Conservation (phyloP, 2,888 invertebrate genomes). For the Drosophila paranaensis region DNA sequence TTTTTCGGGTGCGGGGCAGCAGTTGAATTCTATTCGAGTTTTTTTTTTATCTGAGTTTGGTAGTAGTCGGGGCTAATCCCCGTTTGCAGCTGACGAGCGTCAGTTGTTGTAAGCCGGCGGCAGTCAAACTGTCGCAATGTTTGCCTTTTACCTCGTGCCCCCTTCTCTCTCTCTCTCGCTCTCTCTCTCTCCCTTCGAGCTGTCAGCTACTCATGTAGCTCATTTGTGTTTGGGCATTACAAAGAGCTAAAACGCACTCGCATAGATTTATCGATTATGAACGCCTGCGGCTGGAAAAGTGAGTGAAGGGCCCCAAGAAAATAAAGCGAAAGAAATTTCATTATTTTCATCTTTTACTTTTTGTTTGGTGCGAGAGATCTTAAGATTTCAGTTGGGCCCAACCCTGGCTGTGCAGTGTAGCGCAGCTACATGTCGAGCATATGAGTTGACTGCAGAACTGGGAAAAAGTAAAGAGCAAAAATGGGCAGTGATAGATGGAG, state of each 20-base stretch:
- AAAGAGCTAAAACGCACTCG: slow-evolving; percentile 53
- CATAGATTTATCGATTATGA: slow-evolving; percentile 72
- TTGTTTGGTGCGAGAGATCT: slow-evolving; percentile 45
- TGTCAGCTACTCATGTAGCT: slow-evolving; percentile 34
- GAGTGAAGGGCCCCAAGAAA: slow-evolving; percentile 29
- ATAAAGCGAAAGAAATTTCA: slow-evolving; percentile 50
- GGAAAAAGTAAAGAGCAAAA: too few species aligned
- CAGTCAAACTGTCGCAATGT: slow-evolving; percentile 62
- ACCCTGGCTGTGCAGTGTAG: slow-evolving; percentile 14
- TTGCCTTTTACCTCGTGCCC: slow-evolving; percentile 24
- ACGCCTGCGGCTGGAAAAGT: slow-evolving; percentile 52
- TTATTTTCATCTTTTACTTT: slow-evolving; percentile 20
- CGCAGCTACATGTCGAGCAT: slow-evolving; percentile 23
- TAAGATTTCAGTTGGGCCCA: slow-evolving; percentile 31
- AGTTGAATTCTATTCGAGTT: slow-evolving; percentile 47
- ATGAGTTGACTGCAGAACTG: not conserved
- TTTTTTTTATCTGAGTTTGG: slow-evolving; percentile 28
- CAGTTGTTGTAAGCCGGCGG: slow-evolving; percentile 25
- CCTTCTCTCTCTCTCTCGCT: not conserved
- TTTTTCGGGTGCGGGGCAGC: not conserved
- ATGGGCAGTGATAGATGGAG: too few species aligned
- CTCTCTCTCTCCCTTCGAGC: not conserved
- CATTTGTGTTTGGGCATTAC: slow-evolving; percentile 60
- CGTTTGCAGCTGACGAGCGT: slow-evolving; percentile 53
- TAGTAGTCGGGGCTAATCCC: slow-evolving; percentile 35